Base-by-base conservation (phyloP, 2,888 invertebrate genomes). In the Amphipoea oculea region DNA sequence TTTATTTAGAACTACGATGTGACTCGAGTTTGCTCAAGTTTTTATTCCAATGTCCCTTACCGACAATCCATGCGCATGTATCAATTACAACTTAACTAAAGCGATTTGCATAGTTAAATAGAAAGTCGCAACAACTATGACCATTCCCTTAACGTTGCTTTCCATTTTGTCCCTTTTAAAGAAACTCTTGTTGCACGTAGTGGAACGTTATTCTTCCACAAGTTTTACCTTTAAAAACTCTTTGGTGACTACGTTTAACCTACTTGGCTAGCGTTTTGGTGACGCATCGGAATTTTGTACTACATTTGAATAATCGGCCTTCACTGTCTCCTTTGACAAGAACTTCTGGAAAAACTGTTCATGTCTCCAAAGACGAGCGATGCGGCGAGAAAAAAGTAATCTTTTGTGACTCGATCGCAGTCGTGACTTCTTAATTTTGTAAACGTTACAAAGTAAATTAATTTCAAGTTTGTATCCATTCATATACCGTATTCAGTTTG, bases 281-380 rank as follows among this genome's bases (percentile, higher is more conserved):
- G 93, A 94, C 94, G 95, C 93, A 90, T 92, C 90, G 94, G 95
- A 93, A 96, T 95, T 94, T 83, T 92, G 95, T 92, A 93, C 94
- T 92, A 94, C 93, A 95, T 95, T 95, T 94, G 90, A 94, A 93
- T 93, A 93, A 92, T 92, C 93, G 91, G 89, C 92, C 92, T 93
- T 92, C 91, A 89, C 90, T 91, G 90, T 91, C 90, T 91, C 90
- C 90, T 91, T 90, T 83, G 84, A 90, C 89, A 92, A 94, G 92
- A 94, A 93, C 86, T 91, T 92, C 82, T 85, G 90, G 91, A 93
- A 94, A 94, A 94, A 92, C 90, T 91, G 81, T 83, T 87, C 83
- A 88, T 87, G 84, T 87, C 81, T 82, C 81, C 85, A 86, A 78
- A 83, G 71, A 76, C 77, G 77, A 78, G 71, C 80, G 72, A 75